phyloP scores from a whole-genome alignment of 2,113 vertebrate genomes.

The Porphyrio hochstetteri region DNA sequence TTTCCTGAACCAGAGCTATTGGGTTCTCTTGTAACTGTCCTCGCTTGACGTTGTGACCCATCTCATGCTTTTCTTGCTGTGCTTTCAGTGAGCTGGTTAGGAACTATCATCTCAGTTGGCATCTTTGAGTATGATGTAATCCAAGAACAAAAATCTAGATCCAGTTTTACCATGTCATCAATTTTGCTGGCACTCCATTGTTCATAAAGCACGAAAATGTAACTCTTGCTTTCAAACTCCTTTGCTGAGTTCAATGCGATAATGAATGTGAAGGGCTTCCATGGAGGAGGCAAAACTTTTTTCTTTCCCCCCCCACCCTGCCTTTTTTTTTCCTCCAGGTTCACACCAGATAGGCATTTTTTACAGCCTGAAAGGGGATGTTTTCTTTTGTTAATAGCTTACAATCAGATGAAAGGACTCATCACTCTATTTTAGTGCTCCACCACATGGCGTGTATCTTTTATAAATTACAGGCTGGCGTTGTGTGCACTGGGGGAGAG shows the following conservation, averaged over 20 bases:
- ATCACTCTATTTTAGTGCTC: constrained; percentile 85
- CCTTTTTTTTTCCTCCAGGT: constrained; percentile 65
- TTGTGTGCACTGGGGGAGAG: constrained; percentile 88
- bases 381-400: constrained; percentile 89
- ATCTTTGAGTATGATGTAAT: constrained; percentile 31
- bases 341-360: constrained; percentile 85
- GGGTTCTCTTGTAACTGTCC: neutral
- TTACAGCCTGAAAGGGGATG: constrained; percentile 84
- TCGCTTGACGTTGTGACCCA: constrained; percentile 5
- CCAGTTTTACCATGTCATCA: constrained; percentile 55
- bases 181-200: constrained; percentile 65
- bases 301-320: fast-evolving
- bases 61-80: neutral
- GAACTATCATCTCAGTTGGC: constrained; percentile 52
- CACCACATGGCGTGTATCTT: constrained; percentile 86
- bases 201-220: constrained; percentile 71
- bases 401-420: constrained; percentile 88
- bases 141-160: constrained; percentile 33
- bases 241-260: constrained; percentile 64
- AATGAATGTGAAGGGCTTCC: constrained; percentile 73
- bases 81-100: constrained; percentile 30
- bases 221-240: constrained; percentile 76
- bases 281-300: constrained; percentile 65
- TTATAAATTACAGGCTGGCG: constrained; percentile 89
- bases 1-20: neutral